A percentile compares a stretch with the other conserved stretches of the same genome.
Evolutionary conservation across 2,888 invertebrate species (phyloP).

Genomic region (Cyclophora albipunctata): DNA sequence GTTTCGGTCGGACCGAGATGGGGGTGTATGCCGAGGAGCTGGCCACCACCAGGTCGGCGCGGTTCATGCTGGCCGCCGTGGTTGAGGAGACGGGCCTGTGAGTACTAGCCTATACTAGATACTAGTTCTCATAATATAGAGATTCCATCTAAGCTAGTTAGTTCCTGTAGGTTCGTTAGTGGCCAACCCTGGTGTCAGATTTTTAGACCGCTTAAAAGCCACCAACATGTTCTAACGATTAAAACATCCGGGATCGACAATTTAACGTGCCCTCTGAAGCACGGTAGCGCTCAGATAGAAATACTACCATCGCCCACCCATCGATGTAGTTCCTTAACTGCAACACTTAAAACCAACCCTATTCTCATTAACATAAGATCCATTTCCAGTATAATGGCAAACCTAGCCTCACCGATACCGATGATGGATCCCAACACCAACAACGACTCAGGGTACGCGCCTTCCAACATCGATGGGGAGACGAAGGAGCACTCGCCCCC

Average conservation of each 20-base stretch:
- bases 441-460: conserved; percentile 89
- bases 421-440: conserved; percentile 86
- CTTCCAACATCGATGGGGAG: conserved; percentile 76
- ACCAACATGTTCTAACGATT: too few relatives aligned
- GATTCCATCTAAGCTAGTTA: too few relatives aligned
- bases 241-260: too few relatives aligned
- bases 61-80: conserved; percentile 93
- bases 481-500: conserved; percentile 77
- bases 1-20: conserved; percentile 71
- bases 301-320: too few relatives aligned
- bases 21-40: conserved; percentile 79
- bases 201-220: too few relatives aligned
- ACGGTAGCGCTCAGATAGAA: too few relatives aligned
- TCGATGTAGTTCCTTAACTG: too few relatives aligned
- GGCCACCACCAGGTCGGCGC: conserved; percentile 90
- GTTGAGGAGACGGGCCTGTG: conserved; percentile 90
- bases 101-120: conserved; percentile 51
- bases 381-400: conserved; percentile 58
- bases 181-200: too few relatives aligned
- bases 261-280: too few relatives aligned
- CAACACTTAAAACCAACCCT: too few relatives aligned
- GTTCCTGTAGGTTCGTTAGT: too few relatives aligned
- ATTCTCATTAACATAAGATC: too few relatives aligned
- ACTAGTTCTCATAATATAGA: background rate
- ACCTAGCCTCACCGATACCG: conserved; percentile 73